These are phyloP conservation scores for Arge pagana DNA, from an alignment of 2,888 invertebrate species.

Conservation along the genomic window DNA sequence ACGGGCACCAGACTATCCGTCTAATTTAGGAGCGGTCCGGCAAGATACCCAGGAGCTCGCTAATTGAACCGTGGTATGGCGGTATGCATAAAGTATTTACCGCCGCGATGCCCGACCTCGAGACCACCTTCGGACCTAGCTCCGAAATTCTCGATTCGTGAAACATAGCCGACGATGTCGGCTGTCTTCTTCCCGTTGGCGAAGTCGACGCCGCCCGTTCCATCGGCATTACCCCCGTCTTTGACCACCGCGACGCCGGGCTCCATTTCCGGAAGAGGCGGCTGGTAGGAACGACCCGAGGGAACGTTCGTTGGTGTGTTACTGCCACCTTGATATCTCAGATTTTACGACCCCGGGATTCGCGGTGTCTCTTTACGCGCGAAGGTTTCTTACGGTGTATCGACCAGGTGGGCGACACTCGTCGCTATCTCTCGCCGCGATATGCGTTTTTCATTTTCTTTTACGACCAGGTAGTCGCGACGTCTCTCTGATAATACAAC, in stretches of 20 bases:
- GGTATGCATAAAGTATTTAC: too few species aligned
- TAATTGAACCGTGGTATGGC: neutral
- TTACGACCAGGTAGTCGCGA: conserved; percentile 8
- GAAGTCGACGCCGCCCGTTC: too few species aligned
- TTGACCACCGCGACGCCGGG: too few species aligned
- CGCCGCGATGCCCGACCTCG: neutral
- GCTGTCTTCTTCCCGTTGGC: neutral
- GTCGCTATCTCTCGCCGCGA: neutral
- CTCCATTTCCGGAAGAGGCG: too few species aligned
- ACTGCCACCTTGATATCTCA: conserved; percentile 12
- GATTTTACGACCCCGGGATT: conserved; percentile 1
- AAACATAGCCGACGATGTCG: too few species aligned
- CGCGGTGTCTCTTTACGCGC: neutral
- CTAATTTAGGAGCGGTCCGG: too few species aligned
- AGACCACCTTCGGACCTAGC: neutral
- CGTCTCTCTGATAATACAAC: conserved; percentile 6
- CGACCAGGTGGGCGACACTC: conserved; percentile 7
- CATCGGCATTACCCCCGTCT: too few species aligned
- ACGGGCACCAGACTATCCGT: too few species aligned
- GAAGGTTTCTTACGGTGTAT: neutral
- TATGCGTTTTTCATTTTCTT: conserved; percentile 17
- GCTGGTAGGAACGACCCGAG: too few species aligned
- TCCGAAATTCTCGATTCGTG: neutral
- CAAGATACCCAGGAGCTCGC: neutral
- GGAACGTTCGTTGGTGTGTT: too few species aligned